Percentiles rank a stretch among this genome's conserved stretches.
Conservation (phyloP, 2,113 vertebrate species). For the Nyctibius bracteatus region DNA sequence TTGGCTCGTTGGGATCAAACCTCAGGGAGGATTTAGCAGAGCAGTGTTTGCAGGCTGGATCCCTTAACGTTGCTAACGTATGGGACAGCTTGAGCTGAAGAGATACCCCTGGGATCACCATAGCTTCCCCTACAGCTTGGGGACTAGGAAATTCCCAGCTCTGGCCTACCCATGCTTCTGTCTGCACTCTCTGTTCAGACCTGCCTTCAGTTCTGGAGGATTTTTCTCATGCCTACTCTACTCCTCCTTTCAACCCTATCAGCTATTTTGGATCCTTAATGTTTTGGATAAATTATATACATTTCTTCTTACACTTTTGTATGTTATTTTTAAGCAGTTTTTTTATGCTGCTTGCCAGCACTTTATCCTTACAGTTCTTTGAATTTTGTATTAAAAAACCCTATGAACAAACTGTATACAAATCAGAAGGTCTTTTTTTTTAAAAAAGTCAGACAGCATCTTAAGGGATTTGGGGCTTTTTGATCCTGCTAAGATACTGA, state of each 20-base stretch:
- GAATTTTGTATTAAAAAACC: background rate
- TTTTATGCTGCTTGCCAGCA: slow-evolving; percentile 29
- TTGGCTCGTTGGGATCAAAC: background rate
- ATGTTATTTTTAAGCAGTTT: slow-evolving; percentile 37
- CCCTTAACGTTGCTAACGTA: background rate
- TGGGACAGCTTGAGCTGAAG: fast-evolving
- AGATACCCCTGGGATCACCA: background rate
- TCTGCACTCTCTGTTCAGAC: background rate
- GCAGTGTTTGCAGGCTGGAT: background rate
- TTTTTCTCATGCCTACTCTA: background rate
- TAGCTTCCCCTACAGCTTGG: background rate
- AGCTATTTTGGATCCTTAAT: background rate
- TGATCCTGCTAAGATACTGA: background rate
- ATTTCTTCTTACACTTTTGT: slow-evolving; percentile 10
- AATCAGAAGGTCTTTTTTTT: background rate
- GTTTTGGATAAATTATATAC: background rate
- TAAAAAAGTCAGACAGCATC: background rate
- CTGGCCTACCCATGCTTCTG: background rate
- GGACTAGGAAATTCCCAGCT: background rate
- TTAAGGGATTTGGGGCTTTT: background rate
- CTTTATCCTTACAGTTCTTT: slow-evolving; percentile 1
- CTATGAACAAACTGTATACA: background rate
- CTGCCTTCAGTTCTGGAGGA: background rate
- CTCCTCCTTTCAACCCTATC: background rate
- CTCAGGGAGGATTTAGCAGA: background rate